Conservation (phyloP, 2,888 invertebrate species). For the Lysandra bellargus region DNA sequence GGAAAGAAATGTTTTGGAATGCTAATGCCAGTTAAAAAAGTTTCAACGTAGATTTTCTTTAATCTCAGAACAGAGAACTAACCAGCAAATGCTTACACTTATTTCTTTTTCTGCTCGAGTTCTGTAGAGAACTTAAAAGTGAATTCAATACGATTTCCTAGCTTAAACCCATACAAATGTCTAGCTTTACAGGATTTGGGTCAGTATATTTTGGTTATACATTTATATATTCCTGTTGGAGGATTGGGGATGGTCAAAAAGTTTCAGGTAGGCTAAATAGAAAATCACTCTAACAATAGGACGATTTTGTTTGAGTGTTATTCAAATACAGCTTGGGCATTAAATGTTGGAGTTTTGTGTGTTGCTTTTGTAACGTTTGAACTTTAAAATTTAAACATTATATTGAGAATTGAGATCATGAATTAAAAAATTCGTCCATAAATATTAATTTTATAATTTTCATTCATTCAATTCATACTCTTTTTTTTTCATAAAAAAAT, state of each 20-base stretch:
- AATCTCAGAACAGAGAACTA: not conserved
- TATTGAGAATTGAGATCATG: too few relatives aligned
- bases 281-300: not conserved
- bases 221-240: slow-evolving; percentile 20
- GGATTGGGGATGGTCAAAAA: not conserved
- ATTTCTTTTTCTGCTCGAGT: slow-evolving; percentile 20
- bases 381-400: too few relatives aligned
- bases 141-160: slow-evolving; percentile 28
- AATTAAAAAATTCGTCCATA: too few relatives aligned
- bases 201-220: slow-evolving; percentile 27
- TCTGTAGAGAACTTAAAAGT: slow-evolving; percentile 28
- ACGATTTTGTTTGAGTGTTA: not conserved
- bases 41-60: slow-evolving; percentile 4
- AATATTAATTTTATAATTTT: too few relatives aligned
- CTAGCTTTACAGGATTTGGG: slow-evolving; percentile 25
- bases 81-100: slow-evolving; percentile 25
- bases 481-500: too few relatives aligned
- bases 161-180: slow-evolving; percentile 28
- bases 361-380: too few relatives aligned
- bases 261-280: not conserved
- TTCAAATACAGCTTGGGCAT: not conserved
- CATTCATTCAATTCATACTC: too few relatives aligned
- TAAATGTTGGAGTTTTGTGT: not conserved
- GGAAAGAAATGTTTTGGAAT: not conserved
- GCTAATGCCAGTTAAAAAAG: slow-evolving; percentile 2